These are phyloP conservation scores for Pangasius macronema DNA, from an alignment of 2,797 vertebrate genomes.

Conservation along the genomic window DNA sequence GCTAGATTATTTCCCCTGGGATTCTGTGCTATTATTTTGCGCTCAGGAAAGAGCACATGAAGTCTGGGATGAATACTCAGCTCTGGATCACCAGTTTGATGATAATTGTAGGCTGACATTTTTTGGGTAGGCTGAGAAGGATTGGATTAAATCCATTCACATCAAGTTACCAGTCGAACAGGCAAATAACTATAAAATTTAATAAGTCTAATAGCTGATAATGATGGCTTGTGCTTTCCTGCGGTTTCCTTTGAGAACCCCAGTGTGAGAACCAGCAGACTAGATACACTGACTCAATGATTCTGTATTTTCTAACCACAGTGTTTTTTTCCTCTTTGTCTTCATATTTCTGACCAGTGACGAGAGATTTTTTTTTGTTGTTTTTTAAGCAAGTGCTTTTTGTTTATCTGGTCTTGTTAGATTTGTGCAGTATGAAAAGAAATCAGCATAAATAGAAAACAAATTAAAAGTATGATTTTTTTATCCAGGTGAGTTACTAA, in stretches of 20 bases:
- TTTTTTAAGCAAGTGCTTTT: too few species aligned
- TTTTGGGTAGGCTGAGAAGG: neutral
- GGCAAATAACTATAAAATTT: neutral
- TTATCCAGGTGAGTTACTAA: too few species aligned
- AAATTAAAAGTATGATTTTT: too few species aligned
- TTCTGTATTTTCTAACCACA: too few species aligned
- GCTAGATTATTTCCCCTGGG: neutral
- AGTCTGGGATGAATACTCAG: neutral
- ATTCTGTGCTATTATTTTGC: neutral
- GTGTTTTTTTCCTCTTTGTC: too few species aligned
- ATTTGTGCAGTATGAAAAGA: too few species aligned
- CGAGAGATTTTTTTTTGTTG: too few species aligned
- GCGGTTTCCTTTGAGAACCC: neutral
- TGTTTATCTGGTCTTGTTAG: neutral
- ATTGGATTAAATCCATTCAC: neutral
- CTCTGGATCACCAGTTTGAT: neutral
- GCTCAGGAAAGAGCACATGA: neutral
- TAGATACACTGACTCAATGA: neutral
- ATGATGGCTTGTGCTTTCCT: neutral
- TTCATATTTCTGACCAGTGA: too few species aligned
- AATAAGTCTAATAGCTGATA: neutral
- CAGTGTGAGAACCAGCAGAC: neutral
- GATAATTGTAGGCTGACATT: neutral
- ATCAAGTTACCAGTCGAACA: neutral
- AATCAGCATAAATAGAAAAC: too few species aligned